These are phyloP conservation scores for Philotrypesis tridentata DNA, from an alignment of 1,140 invertebrate genomes.

Conservation along the genomic window DNA sequence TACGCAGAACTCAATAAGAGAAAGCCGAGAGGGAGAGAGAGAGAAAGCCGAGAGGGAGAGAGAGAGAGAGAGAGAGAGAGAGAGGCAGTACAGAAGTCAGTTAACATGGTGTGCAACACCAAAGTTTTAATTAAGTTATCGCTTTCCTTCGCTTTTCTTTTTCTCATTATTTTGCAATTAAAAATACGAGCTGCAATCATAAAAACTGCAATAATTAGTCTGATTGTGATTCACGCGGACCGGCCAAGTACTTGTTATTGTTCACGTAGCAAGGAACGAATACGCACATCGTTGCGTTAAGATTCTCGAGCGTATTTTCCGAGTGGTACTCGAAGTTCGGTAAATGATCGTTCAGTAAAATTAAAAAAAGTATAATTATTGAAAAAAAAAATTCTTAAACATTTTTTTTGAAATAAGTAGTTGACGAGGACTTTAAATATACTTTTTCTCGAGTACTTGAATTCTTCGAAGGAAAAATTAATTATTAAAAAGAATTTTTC, in stretches of 20 bases:
- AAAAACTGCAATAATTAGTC: constrained; percentile 7
- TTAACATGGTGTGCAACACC: not conserved
- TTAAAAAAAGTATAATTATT: no score
- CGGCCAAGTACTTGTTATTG: not conserved
- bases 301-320: not conserved
- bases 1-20: not conserved
- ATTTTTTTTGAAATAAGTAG: no score
- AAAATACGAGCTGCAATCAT: constrained; percentile 21
- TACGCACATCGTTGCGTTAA: not conserved
- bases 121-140: constrained; percentile 36
- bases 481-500: no score
- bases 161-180: constrained; percentile 32
- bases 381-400: no score
- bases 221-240: not conserved
- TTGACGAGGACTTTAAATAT: no score
- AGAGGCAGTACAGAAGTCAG: not conserved
- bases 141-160: constrained; percentile 14
- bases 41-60: not conserved
- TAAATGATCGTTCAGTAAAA: no score
- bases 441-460: no score
- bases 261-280: not conserved
- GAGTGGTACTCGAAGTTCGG: no score
- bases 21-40: not conserved
- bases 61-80: not conserved
- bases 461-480: no score